Evolutionary conservation across 2,797 vertebrate species (phyloP).

Genomic region (Ctenopoma kingsleyae): DNA sequence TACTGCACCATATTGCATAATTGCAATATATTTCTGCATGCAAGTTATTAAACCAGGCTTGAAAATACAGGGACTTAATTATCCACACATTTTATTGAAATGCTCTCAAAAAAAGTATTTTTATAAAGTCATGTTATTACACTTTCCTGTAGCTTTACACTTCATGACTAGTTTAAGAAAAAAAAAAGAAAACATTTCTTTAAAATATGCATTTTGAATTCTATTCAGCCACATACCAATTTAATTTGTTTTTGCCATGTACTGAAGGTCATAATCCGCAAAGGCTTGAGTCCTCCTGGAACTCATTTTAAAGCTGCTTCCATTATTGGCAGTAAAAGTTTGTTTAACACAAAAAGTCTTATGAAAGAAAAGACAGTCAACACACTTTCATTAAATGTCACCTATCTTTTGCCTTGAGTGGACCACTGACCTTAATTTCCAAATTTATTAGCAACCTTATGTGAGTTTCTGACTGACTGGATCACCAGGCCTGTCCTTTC

Average conservation of each 20-base stretch:
- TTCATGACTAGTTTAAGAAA: slow-evolving; percentile 2
- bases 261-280: slow-evolving; percentile 9
- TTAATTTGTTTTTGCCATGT: slow-evolving; percentile 16
- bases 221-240: background rate
- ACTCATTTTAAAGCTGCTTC: background rate
- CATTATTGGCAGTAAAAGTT: slow-evolving; percentile 1
- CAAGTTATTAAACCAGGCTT: slow-evolving; percentile 32
- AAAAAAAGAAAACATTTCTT: background rate
- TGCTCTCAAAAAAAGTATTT: background rate
- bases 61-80: slow-evolving; percentile 9
- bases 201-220: slow-evolving; percentile 26
- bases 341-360: slow-evolving; percentile 14
- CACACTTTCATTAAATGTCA: slow-evolving; percentile 29
- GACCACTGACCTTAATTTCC: slow-evolving; percentile 36
- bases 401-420: slow-evolving; percentile 10
- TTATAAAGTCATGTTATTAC: background rate
- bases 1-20: slow-evolving; percentile 30
- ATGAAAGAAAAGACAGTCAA: slow-evolving; percentile 26
- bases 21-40: slow-evolving; percentile 39
- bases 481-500: slow-evolving; percentile 16
- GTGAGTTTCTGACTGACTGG: slow-evolving; percentile 19
- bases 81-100: slow-evolving; percentile 19
- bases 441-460: slow-evolving; percentile 33
- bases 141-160: slow-evolving; percentile 5
- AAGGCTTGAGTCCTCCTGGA: slow-evolving; percentile 11